These are phyloP conservation scores for Phrynocephalus vlangalii DNA, from an alignment of 2,797 vertebrate genomes.

Conservation along the genomic window DNA sequence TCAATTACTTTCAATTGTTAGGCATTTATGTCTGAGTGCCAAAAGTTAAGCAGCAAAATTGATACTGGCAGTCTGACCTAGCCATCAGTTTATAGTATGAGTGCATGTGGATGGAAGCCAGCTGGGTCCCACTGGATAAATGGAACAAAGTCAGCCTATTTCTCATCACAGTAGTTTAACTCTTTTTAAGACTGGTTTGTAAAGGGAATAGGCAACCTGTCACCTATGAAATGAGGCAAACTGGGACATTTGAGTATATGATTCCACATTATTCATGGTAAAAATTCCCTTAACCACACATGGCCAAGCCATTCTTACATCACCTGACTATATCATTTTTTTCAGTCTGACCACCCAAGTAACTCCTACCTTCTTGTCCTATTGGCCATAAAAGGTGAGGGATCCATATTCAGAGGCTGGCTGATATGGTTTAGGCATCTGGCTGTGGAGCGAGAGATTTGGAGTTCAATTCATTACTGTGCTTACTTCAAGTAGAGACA, in stretches of 20 bases:
- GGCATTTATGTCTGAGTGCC: not conserved
- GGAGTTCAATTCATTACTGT: no score
- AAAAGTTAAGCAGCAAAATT: not conserved
- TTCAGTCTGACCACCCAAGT: not conserved
- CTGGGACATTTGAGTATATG: not conserved
- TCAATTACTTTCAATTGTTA: slow-evolving; percentile 10
- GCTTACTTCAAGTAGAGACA: no score
- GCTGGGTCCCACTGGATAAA: not conserved
- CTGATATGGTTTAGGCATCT: no score
- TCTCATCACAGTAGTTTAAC: not conserved
- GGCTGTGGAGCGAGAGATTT: no score
- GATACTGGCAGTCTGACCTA: slow-evolving; percentile 5
- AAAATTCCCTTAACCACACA: no score
- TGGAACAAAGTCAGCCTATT: slow-evolving; percentile 7
- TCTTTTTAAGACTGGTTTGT: not conserved
- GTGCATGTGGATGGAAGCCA: not conserved
- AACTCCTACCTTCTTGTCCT: no score
- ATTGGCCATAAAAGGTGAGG: no score
- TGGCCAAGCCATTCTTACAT: not conserved
- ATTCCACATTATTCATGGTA: not conserved
- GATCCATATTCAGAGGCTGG: no score
- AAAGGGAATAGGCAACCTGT: not conserved
- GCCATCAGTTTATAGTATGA: not conserved
- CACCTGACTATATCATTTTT: not conserved
- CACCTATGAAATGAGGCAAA: not conserved